Conservation (phyloP, 2,888 invertebrate genomes). For the Chaitophorus viminalis region DNA sequence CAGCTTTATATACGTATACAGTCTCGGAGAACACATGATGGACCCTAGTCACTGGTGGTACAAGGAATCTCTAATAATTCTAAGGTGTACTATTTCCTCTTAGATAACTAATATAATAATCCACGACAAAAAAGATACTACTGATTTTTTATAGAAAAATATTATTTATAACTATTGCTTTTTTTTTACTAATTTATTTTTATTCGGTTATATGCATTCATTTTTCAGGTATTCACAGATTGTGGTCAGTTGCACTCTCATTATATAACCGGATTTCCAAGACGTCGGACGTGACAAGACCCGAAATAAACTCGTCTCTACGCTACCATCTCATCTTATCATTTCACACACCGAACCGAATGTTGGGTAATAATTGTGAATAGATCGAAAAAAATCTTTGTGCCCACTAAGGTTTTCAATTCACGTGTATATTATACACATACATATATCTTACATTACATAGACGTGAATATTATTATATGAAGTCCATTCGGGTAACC, state of each 20-base stretch:
- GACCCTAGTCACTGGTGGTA: not conserved
- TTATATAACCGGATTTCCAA: conserved; percentile 46
- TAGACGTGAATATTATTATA: not conserved
- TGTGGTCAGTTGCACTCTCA: not conserved
- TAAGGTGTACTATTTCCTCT: not conserved
- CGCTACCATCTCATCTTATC: not conserved
- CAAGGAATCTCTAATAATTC: not conserved
- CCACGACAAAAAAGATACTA: not conserved
- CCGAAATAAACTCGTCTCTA: not conserved
- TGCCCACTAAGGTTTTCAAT: not conserved
- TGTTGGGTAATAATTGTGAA: conserved; percentile 16
- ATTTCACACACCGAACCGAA: conserved; percentile 23
- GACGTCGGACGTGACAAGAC: conserved; percentile 41
- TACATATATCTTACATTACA: not conserved
- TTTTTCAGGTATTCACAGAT: not conserved
- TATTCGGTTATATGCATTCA: not conserved
- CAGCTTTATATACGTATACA: conserved; percentile 16
- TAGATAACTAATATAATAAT: not conserved
- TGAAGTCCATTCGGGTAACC: conserved; percentile 9
- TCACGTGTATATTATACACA: not conserved
- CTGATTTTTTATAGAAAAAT: not conserved
- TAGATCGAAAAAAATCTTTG: not conserved
- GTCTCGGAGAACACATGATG: not conserved
- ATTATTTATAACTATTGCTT: not conserved
- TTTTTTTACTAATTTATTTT: not conserved